Percentiles rank a stretch among this genome's conserved stretches.
These are phyloP conservation scores for Anguilla japonica DNA, from an alignment of 2,113 vertebrate species.

Conservation along the genomic window DNA sequence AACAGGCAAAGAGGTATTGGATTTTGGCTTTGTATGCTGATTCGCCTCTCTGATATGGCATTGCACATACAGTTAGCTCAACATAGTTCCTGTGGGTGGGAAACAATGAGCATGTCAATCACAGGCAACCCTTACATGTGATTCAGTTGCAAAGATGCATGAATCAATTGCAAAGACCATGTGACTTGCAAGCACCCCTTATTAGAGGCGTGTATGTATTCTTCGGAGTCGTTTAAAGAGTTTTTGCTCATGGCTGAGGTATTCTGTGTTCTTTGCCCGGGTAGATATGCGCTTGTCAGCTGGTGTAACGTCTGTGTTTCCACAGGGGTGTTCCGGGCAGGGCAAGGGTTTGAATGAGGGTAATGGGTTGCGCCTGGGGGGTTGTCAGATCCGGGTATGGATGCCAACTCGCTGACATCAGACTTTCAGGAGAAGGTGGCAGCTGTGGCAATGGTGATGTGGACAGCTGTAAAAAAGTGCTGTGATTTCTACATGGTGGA, in stretches of 20 bases:
- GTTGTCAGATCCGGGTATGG: neutral
- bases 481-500: no score
- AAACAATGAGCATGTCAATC: neutral
- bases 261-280: neutral
- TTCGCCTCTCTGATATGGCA: no score
- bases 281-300: neutral
- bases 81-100: neutral
- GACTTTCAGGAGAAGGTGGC: neutral
- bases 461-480: neutral
- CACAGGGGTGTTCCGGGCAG: neutral
- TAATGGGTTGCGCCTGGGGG: neutral
- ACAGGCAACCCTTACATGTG: neutral
- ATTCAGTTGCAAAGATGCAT: neutral
- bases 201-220: neutral
- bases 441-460: neutral
- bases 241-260: neutral
- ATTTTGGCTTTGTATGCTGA: no score
- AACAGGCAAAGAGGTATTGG: no score
- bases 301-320: neutral
- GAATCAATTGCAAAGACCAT: neutral
- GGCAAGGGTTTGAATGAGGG: neutral
- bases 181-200: neutral
- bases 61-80: no score
- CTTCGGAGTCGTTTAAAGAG: neutral
- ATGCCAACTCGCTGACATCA: neutral